Evolutionary conservation across 1,140 invertebrate species (phyloP).

Genomic region (Argopecten irradians): DNA sequence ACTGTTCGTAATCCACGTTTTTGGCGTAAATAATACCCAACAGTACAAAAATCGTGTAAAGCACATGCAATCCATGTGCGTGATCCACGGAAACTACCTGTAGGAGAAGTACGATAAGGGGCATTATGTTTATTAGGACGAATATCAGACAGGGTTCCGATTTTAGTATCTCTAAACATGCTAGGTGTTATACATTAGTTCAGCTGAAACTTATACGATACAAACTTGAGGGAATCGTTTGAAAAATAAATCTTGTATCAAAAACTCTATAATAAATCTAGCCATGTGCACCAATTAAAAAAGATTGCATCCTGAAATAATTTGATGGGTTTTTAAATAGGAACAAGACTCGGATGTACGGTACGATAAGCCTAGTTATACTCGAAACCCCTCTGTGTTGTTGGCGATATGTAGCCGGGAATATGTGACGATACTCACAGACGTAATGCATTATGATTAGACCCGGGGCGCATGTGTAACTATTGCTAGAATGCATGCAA

Average conservation of each 20-base stretch:
- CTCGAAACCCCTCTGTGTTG: not conserved
- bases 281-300: constrained; percentile 17
- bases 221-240: not conserved
- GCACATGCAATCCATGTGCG: constrained; percentile 10
- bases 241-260: not conserved
- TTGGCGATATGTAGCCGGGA: not conserved
- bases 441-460: not conserved
- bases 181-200: not conserved
- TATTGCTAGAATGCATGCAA: not conserved
- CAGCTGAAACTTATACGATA: not conserved
- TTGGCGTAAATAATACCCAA: not conserved
- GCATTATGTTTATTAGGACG: not conserved
- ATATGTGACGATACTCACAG: not conserved
- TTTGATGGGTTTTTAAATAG: constrained; percentile 4
- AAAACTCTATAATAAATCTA: constrained; percentile 10
- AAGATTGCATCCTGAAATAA: not conserved
- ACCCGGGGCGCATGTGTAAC: not conserved
- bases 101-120: not conserved
- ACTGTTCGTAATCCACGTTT: not conserved
- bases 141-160: not conserved
- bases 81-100: constrained; percentile 6
- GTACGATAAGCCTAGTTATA: not conserved
- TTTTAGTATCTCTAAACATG: not conserved
- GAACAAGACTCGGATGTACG: not conserved
- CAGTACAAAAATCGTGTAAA: not conserved